A percentile compares a stretch with the other conserved stretches of the same genome.
Conservation (phyloP, 2,888 invertebrate genomes). For the Drosophila picticornis region DNA sequence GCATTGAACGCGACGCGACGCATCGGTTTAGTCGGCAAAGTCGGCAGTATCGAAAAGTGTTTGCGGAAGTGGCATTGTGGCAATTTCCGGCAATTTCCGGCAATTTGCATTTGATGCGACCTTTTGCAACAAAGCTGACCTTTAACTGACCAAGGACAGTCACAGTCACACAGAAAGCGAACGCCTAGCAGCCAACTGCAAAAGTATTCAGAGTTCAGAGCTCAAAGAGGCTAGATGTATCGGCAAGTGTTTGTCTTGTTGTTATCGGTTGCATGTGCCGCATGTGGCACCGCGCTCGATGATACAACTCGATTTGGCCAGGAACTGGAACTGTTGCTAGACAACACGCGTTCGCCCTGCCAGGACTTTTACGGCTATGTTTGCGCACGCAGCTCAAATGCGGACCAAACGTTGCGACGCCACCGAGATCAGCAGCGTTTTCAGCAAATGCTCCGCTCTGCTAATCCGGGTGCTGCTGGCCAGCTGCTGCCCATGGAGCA, state of each 20-base stretch:
- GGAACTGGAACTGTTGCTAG: slow-evolving; percentile 75
- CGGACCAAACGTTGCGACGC: slow-evolving; percentile 51
- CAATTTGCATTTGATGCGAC: slow-evolving; percentile 39
- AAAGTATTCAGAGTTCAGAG: slow-evolving; percentile 38
- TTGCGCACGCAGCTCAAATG: slow-evolving; percentile 70
- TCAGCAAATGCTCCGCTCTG: slow-evolving; percentile 67
- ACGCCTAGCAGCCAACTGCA: slow-evolving; percentile 1
- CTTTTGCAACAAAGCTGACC: slow-evolving; percentile 27
- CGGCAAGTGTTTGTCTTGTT: slow-evolving; percentile 41
- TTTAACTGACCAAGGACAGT: slow-evolving; percentile 26
- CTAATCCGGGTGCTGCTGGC: slow-evolving; percentile 62
- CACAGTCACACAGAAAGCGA: slow-evolving; percentile 20
- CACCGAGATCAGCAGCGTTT: slow-evolving; percentile 77
- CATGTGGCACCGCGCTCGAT: slow-evolving; percentile 57
- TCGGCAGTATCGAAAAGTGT: slow-evolving; percentile 36
- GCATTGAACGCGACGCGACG: slow-evolving; percentile 37
- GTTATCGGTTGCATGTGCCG: slow-evolving; percentile 8
- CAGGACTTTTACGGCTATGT: slow-evolving; percentile 82
- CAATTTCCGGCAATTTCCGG: slow-evolving; percentile 50
- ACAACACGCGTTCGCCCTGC: slow-evolving; percentile 73
- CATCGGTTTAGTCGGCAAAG: slow-evolving; percentile 24
- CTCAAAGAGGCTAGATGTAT: slow-evolving; percentile 29
- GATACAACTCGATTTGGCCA: slow-evolving; percentile 75
- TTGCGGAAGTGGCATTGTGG: slow-evolving; percentile 41
- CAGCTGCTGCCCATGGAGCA: slow-evolving; percentile 79